Conservation (phyloP, 2,888 invertebrate species). For the Scaptomyza polygonia region DNA sequence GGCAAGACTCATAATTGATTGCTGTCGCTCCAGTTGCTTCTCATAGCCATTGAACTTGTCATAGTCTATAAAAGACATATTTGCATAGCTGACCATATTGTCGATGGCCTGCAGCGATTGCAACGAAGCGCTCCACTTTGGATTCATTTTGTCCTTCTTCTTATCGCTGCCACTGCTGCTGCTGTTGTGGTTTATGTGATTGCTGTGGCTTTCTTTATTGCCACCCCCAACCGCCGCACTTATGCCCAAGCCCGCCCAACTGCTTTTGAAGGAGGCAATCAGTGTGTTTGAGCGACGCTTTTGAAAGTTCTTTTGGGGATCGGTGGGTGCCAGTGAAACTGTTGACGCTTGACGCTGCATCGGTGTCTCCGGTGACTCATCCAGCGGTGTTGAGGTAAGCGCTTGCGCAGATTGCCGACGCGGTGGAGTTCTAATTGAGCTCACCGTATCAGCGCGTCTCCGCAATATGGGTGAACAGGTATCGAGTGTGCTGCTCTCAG, state of each 20-base stretch:
- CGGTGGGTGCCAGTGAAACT: conserved; percentile 55
- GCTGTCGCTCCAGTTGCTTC: conserved; percentile 81
- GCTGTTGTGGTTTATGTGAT: not conserved
- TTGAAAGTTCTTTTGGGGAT: conserved; percentile 81
- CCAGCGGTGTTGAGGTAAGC: conserved; percentile 73
- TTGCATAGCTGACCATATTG: conserved; percentile 86
- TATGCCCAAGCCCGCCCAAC: conserved; percentile 59
- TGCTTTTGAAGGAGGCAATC: conserved; percentile 81
- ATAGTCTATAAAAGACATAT: conserved; percentile 86
- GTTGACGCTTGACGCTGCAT: conserved; percentile 63
- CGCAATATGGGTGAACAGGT: conserved; percentile 51
- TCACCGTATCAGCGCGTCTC: conserved; percentile 52
- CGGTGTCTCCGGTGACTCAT: conserved; percentile 27
- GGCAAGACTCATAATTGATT: conserved; percentile 80
- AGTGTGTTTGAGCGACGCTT: conserved; percentile 81
- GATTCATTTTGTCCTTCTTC: conserved; percentile 82
- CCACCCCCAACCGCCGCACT: conserved; percentile 5
- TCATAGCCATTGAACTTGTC: conserved; percentile 85
- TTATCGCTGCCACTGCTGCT: conserved; percentile 54
- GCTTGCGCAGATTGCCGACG: conserved; percentile 63
- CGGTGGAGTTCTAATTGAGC: conserved; percentile 54
- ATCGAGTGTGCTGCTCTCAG: conserved; percentile 34
- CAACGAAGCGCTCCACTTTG: conserved; percentile 85
- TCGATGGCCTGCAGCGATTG: conserved; percentile 86
- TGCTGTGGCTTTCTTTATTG: conserved; percentile 43